Conservation (phyloP, 1,140 invertebrate genomes). For the Leguminivora glycinivorella region DNA sequence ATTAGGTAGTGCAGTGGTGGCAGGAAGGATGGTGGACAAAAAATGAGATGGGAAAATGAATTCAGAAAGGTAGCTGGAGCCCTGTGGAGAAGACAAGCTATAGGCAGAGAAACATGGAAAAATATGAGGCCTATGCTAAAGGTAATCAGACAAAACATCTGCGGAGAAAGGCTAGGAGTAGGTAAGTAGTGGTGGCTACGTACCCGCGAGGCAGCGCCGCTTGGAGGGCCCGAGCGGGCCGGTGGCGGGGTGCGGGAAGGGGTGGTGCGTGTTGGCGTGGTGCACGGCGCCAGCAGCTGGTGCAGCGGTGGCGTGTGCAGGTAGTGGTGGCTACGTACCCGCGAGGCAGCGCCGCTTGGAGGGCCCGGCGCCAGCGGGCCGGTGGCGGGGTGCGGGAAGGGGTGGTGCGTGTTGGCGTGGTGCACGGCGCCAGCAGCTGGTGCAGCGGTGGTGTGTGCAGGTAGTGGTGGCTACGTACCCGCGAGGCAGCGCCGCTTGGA, state of each 20-base stretch:
- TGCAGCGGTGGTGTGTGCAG: slow-evolving; percentile 96
- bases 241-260: slow-evolving; percentile 96
- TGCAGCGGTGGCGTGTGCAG: slow-evolving; percentile 96
- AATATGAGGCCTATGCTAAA: no score
- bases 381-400: slow-evolving; percentile 95
- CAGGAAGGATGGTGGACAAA: no score
- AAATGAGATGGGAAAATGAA: no score
- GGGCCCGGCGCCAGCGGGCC: slow-evolving; percentile 93
- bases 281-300: slow-evolving; percentile 95
- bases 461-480: slow-evolving; percentile 92
- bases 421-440: slow-evolving; percentile 95
- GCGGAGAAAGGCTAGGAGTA: no score
- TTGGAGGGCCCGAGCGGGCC: slow-evolving; percentile 95
- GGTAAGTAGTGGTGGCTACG: background rate
- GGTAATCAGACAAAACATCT: no score
- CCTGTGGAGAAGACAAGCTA: no score
- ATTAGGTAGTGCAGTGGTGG: no score
- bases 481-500: slow-evolving; percentile 90
- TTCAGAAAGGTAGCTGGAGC: no score
- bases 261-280: slow-evolving; percentile 94
- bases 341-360: slow-evolving; percentile 90
- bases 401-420: slow-evolving; percentile 94
- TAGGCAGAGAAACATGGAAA: no score
- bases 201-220: slow-evolving; percentile 87
- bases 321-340: slow-evolving; percentile 92